phyloP scores from a whole-genome alignment of 2,888 invertebrate species.

The Andrena hattorfiana region DNA sequence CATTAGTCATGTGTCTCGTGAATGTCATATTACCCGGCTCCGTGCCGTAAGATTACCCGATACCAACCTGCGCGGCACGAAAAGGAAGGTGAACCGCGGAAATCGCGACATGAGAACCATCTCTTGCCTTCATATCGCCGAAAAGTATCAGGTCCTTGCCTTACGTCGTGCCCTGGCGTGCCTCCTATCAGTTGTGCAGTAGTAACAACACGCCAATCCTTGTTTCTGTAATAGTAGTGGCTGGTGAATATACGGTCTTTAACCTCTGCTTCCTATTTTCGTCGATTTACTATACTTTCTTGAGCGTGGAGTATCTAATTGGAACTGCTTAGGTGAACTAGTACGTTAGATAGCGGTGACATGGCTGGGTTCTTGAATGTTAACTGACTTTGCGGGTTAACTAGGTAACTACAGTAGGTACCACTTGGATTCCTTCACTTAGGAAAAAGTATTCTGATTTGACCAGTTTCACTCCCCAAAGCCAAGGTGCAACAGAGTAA shows the following conservation, averaged over 20 bases:
- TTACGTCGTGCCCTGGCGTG: neutral
- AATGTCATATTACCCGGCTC: constrained; percentile 46
- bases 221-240: neutral
- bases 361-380: too few species aligned
- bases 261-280: too few species aligned
- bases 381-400: too few species aligned
- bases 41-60: constrained; percentile 31
- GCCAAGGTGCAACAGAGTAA: too few species aligned
- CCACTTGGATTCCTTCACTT: too few species aligned
- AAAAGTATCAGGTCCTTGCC: neutral
- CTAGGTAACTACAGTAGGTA: too few species aligned
- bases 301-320: too few species aligned
- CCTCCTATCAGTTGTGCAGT: neutral
- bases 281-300: too few species aligned
- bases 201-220: neutral
- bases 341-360: too few species aligned
- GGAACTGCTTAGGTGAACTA: too few species aligned
- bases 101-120: neutral
- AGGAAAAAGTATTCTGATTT: too few species aligned
- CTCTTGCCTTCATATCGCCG: neutral
- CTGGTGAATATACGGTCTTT: neutral
- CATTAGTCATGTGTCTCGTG: constrained; percentile 53
- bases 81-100: neutral
- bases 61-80: constrained; percentile 6
- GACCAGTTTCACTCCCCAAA: too few species aligned